These are phyloP conservation scores for Anguilla obscura DNA, from an alignment of 2,797 vertebrate species.

Conservation along the genomic window DNA sequence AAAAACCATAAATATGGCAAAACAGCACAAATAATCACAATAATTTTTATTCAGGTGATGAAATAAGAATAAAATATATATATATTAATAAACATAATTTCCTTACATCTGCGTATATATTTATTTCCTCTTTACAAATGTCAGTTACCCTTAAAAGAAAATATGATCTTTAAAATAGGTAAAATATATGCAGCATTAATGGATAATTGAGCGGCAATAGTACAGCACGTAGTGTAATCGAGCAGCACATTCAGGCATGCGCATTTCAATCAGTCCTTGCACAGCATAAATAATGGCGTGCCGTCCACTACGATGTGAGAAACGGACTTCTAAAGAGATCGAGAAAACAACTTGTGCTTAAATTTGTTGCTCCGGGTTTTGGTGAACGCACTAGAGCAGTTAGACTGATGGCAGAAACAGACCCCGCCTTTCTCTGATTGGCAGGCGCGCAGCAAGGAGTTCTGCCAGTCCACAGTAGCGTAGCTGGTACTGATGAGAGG, in stretches of 20 bases:
- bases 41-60: conserved; percentile 9
- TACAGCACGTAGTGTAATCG: background rate
- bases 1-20: background rate
- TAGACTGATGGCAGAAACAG: background rate
- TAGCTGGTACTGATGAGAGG: background rate
- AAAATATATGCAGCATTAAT: conserved; percentile 16
- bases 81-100: conserved; percentile 21
- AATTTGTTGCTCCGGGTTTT: background rate
- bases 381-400: background rate
- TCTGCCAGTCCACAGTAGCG: background rate
- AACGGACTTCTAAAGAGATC: background rate
- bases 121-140: conserved; percentile 16
- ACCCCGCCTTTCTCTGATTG: background rate
- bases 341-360: background rate
- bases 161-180: background rate
- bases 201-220: background rate
- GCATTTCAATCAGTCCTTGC: background rate
- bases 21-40: background rate
- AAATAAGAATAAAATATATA: conserved; percentile 18
- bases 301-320: background rate
- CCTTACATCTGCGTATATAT: conserved; percentile 12
- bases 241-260: background rate
- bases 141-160: conserved; percentile 9
- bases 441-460: background rate
- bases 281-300: background rate